These are phyloP conservation scores for Theristicus caerulescens DNA, from an alignment of 2,113 vertebrate species.

Conservation along the genomic window DNA sequence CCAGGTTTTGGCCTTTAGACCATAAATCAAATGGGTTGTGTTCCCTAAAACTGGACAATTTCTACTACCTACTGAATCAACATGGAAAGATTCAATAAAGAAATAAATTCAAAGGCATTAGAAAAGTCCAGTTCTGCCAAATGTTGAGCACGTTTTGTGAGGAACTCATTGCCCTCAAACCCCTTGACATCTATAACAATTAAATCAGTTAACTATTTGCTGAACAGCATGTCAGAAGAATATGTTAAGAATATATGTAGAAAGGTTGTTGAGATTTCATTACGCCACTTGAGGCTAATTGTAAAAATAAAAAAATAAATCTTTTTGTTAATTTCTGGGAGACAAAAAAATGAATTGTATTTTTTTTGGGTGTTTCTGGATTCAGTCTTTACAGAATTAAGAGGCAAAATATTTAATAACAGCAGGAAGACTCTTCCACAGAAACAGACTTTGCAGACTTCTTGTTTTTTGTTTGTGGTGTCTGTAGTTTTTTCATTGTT, in stretches of 20 bases:
- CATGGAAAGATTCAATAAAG: background rate
- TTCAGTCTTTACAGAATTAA: background rate
- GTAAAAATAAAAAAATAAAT: background rate
- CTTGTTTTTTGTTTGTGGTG: background rate
- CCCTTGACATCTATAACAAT: background rate
- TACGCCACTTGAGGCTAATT: background rate
- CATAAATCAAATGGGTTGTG: background rate
- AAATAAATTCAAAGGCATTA: background rate
- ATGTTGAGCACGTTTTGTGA: background rate
- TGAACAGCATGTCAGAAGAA: background rate
- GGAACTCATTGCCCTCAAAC: background rate
- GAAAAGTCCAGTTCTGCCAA: background rate
- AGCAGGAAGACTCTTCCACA: background rate
- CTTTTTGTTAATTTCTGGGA: too few species aligned
- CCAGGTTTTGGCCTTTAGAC: background rate
- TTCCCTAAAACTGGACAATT: background rate
- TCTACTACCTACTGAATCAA: background rate
- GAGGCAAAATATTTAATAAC: background rate
- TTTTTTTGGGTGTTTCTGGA: background rate
- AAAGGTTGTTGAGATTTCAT: background rate
- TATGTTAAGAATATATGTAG: background rate
- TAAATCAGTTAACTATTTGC: background rate
- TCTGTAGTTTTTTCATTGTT: background rate
- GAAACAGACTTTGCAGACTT: background rate
- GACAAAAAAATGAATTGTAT: background rate